Conservation (phyloP, 1,140 invertebrate genomes). For the Drosophila mayri region DNA sequence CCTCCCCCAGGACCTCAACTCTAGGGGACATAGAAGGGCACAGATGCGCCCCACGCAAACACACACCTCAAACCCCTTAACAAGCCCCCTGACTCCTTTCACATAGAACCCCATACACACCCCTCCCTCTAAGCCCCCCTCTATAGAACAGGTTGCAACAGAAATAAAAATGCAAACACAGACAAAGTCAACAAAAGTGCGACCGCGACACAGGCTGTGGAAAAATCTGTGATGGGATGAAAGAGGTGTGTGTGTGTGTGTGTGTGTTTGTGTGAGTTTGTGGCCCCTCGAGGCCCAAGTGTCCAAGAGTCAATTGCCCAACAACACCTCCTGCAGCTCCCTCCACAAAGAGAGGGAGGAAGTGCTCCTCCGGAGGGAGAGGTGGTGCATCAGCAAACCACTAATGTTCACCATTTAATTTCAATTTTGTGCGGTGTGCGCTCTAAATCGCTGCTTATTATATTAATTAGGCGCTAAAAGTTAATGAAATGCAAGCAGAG, state of each 20-base stretch:
- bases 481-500: conserved; percentile 41
- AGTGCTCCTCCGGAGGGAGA: neutral
- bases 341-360: no score
- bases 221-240: neutral
- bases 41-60: conserved; percentile 2
- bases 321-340: conserved; percentile 40
- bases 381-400: conserved; percentile 36
- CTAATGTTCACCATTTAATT: conserved; percentile 75
- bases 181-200: conserved; percentile 76
- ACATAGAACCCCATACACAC: neutral
- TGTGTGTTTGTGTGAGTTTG: neutral
- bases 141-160: conserved; percentile 20
- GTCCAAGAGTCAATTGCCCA: conserved; percentile 64
- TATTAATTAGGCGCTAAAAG: conserved; percentile 68
- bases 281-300: conserved; percentile 17
- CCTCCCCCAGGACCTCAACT: neutral
- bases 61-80: neutral
- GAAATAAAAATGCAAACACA: conserved; percentile 68
- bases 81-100: neutral
- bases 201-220: conserved; percentile 14
- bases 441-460: conserved; percentile 77
- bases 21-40: conserved; percentile 10
- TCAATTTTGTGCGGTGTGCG: conserved; percentile 68
- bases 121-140: neutral
- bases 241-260: neutral